Evolutionary conservation across 2,113 vertebrate species (phyloP), one percentile per base, ranked within the genome.

Genomic region (Cochlearius cochlearius): DNA sequence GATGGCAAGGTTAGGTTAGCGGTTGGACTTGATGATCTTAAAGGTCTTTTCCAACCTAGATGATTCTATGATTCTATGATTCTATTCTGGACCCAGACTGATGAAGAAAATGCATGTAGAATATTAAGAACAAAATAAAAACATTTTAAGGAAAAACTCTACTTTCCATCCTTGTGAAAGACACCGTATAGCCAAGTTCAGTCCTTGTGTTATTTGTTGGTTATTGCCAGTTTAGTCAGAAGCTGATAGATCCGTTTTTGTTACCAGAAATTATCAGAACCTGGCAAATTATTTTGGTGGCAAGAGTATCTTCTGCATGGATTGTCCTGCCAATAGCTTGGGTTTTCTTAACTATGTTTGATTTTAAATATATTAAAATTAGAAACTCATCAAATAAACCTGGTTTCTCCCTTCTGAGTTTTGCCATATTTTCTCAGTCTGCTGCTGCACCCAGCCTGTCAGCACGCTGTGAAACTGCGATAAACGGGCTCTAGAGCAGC

Each of bases 391-490:
- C 41, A 82, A 62, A 76, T 50, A 76, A 73, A 45, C 5, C 19
- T 72, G 23, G 1, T 64, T 88, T 72, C 22, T 68, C 9, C 76
- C 22, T 41, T 88, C 49, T 20, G 26, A 62, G 25, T 58, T 78
- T 34, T 75, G 9, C 45, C 49, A 0, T 15, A 27, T 79, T 89
- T 90, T 58, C 66, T 67, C 53, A 58, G 32, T 3, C 22, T 79
- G 75, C 39, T 73, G 53, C 49, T 69, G 53, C 34, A 67, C 21
- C 12, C 34, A 45, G 63, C 16, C 72, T 39, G 14, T 6, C 21
- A 71, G 9, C 1, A 25, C 77, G 52, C 41, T 66, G 76, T 1
- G 1, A 21, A 68, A 32, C 34, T 34, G 82, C 2, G 0, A 9
- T 41, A 43, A 77, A 55, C 0, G 0, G 38, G 64, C 45, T 72